Base-by-base conservation (phyloP, 2,797 vertebrate species). In the Notamacropus eugenii region DNA sequence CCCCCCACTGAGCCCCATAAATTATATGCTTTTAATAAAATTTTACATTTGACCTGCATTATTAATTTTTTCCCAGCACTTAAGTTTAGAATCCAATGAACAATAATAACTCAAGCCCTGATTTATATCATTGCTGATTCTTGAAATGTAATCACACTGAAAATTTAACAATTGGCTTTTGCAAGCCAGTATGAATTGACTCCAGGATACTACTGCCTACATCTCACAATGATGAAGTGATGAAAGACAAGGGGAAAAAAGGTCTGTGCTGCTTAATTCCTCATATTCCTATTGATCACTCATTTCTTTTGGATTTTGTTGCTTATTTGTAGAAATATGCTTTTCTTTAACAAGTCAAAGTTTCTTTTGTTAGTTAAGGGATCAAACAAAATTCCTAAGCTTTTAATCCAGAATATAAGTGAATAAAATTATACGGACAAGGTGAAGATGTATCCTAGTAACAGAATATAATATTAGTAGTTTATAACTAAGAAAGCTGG, bases 1-100 rank as follows among this genome's bases (percentile, higher is more conserved):
- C 34, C 14, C 5, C 34, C 14, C 0, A 0, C 59, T 13, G 1
- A 4, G 12, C 2, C 4, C 34, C 31, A n/a, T 3, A 67, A 67
- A n/a, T 67, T 19, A 74, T 74, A 16, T n/a, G 6, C 1, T 31
- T 31, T 29, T 12, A 31, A 59, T 9, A 57, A 59, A 59, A 59
- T 59, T 59, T 59, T 59, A 31, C 11, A 11, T 59, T 59, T 59
- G 12, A 59, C 31, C 3, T 59, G 3, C 10, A 67, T 67, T 67
- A 67, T 67, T 67, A 14, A 34, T n/a, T 67, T 14, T 67, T 16
- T 29, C 14, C 31, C 4, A 67, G 5, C 13, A 14, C 59, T 67
- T n/a, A 13, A 4, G 12, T 34, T 4, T n/a, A 67, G 31, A 1
- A 31, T 29, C 29, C 13, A 67, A 4, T 3, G 31, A 58, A 31